phyloP scores from a whole-genome alignment of 37 sponge, comb jelly and placozoan species.

The Diacarnus erythraeanus region DNA sequence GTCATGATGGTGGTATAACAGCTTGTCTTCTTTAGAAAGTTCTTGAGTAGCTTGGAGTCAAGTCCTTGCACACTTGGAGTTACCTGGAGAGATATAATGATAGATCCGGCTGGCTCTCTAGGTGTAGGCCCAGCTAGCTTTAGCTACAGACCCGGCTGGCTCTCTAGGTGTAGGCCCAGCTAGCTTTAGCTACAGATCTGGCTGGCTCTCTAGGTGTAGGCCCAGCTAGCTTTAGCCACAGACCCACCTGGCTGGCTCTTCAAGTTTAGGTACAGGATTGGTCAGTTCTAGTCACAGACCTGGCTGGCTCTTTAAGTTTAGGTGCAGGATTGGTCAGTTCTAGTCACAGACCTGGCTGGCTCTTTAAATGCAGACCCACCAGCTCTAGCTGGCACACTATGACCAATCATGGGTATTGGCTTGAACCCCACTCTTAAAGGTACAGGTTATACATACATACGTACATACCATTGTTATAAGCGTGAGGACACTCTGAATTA shows the following conservation, averaged over 20 bases:
- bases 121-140: neutral
- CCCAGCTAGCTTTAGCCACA: neutral
- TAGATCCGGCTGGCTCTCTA: neutral
- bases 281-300: neutral
- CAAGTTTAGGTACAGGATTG: too few species aligned
- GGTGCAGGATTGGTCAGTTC: neutral
- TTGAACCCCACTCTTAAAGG: too few species aligned
- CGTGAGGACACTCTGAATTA: conserved; percentile 51
- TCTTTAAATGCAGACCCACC: too few species aligned
- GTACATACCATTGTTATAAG: conserved; percentile 34
- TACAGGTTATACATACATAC: too few species aligned
- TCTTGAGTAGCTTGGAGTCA: conserved; percentile 67
- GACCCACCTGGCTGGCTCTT: neutral
- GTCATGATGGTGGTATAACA: conserved; percentile 75
- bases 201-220: neutral
- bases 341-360: neutral
- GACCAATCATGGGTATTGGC: neutral
- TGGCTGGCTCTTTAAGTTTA: neutral
- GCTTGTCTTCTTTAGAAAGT: conserved; percentile 73
- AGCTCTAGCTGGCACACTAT: neutral
- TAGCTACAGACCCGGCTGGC: neutral
- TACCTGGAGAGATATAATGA: conserved; percentile 7
- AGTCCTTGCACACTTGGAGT: conserved; percentile 54
- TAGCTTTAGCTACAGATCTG: neutral
- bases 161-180: too few species aligned